phyloP scores from a whole-genome alignment of 1,140 invertebrate genomes.

The Drosophila grimshawi region DNA sequence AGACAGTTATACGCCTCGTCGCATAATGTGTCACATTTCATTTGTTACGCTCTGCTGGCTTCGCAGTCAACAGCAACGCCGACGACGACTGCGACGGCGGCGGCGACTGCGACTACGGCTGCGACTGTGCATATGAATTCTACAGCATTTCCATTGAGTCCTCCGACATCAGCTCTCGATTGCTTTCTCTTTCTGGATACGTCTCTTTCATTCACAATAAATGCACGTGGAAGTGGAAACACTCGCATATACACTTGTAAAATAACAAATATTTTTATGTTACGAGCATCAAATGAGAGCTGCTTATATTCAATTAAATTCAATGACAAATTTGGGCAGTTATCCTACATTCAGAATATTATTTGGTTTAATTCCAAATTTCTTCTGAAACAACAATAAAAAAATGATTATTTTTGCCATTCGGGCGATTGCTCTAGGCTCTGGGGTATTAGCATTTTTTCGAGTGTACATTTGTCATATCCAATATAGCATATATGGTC shows the following conservation, averaged over 20 bases:
- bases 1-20: slow-evolving; percentile 74
- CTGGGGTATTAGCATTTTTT: neutral
- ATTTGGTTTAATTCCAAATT: too few relatives aligned
- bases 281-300: too few relatives aligned
- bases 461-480: slow-evolving; percentile 40
- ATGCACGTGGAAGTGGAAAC: slow-evolving; percentile 49
- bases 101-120: neutral
- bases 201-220: slow-evolving; percentile 58
- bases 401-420: too few relatives aligned
- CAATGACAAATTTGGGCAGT: too few relatives aligned
- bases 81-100: slow-evolving; percentile 4
- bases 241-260: slow-evolving; percentile 11
- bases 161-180: slow-evolving; percentile 22
- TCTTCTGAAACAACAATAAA: neutral
- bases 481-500: slow-evolving; percentile 40
- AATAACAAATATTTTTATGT: neutral
- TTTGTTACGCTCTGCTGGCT: slow-evolving; percentile 68
- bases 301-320: too few relatives aligned
- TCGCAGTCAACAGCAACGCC: slow-evolving; percentile 44
- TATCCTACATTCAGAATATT: too few relatives aligned
- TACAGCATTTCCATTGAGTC: slow-evolving; percentile 42
- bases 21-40: slow-evolving; percentile 81
- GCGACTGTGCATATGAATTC: slow-evolving; percentile 57
- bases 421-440: too few relatives aligned
- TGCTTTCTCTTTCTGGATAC: slow-evolving; percentile 15